Conservation (phyloP, 2,113 vertebrate species). For the Cettia cetti region DNA sequence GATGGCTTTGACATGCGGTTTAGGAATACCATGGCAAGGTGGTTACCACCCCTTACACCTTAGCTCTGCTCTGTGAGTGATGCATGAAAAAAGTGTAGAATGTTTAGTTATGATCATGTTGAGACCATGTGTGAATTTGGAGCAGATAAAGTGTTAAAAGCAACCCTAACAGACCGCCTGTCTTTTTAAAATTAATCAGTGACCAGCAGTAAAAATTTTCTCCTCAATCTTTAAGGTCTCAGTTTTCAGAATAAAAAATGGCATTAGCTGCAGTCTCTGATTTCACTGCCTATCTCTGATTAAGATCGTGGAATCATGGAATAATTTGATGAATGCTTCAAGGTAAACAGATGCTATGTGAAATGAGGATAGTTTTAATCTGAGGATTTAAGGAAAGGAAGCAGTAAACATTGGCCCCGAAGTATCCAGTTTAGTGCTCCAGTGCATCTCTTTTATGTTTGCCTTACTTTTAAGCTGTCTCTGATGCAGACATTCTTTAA, state of each 20-base stretch:
- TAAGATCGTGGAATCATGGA: background rate
- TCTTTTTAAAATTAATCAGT: background rate
- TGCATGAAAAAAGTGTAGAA: background rate
- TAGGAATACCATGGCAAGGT: background rate
- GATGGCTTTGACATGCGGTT: background rate
- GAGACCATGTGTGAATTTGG: background rate
- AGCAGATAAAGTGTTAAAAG: background rate
- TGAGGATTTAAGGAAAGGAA: background rate
- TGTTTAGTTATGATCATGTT: background rate
- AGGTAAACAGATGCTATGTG: background rate
- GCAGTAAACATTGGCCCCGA: background rate
- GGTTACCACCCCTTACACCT: background rate
- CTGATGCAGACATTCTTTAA: background rate
- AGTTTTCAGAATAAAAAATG: background rate
- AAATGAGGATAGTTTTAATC: background rate
- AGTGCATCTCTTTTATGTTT: background rate
- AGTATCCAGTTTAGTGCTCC: background rate
- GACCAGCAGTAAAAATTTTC: background rate
- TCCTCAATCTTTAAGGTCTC: background rate
- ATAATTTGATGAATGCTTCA: background rate
- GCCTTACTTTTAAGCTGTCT: constrained; percentile 14
- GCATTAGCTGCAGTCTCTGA: background rate
- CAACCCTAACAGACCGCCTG: accelerated
- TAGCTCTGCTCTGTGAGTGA: background rate
- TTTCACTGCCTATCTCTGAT: background rate